Evolutionary conservation across 2,113 vertebrate species (phyloP).

Genomic region (Gadus macrocephalus): DNA sequence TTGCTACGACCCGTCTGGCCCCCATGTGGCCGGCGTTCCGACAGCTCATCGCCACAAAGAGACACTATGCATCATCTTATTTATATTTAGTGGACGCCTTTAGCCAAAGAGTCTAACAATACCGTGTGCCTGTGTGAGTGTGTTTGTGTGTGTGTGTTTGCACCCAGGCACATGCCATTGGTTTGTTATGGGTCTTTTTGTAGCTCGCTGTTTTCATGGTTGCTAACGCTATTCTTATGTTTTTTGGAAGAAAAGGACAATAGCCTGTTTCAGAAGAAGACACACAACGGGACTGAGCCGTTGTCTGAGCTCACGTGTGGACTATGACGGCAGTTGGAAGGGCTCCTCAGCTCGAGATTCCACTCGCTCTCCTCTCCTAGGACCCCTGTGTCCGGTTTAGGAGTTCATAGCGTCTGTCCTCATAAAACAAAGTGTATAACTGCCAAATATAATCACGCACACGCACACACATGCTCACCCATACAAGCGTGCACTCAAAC

Average conservation of each 20-base stretch:
- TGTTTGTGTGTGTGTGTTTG: no score
- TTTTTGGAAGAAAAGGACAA: no score
- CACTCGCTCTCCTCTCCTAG: conserved; percentile 30
- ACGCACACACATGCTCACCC: no score
- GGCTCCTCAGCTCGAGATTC: not conserved
- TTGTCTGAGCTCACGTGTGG: not conserved
- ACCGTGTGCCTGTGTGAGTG: no score
- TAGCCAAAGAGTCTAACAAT: no score
- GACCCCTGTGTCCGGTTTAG: conserved; percentile 34
- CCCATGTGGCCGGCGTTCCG: conserved; percentile 39
- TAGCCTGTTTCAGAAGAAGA: no score
- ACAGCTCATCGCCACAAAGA: conserved; percentile 11
- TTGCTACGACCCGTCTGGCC: conserved; percentile 24
- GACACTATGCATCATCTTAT: conserved; percentile 4
- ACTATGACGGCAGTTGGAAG: not conserved
- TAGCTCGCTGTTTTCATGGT: no score
- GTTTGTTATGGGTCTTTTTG: no score
- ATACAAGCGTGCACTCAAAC: conserved; percentile 24
- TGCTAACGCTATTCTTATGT: no score
- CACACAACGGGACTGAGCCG: not conserved
- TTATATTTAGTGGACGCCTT: conserved; percentile 7
- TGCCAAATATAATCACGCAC: not conserved
- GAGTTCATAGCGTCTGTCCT: conserved; percentile 32
- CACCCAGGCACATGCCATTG: no score
- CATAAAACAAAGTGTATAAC: conserved; percentile 11